Evolutionary conservation across 2,888 invertebrate genomes (phyloP).

Genomic region (Hermaeophaga mercurialis): DNA sequence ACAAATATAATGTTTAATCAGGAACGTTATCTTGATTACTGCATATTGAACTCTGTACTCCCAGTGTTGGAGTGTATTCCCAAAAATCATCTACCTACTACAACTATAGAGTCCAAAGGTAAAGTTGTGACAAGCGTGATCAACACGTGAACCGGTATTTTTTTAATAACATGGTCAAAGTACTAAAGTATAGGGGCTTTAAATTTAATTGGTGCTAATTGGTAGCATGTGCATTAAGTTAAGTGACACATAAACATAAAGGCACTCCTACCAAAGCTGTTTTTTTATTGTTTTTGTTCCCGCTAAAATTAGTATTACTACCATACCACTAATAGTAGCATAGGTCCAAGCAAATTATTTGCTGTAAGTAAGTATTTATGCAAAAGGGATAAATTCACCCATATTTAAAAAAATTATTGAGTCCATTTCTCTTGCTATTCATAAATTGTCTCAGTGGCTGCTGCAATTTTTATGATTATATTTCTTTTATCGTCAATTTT

Average conservation of each 20-base stretch:
- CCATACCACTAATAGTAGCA: neutral
- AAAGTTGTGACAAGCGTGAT: constrained; percentile 6
- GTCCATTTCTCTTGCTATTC: too few relatives aligned
- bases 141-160: constrained; percentile 11
- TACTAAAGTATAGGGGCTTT: neutral
- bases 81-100: constrained; percentile 12
- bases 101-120: constrained; percentile 6
- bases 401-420: too few relatives aligned
- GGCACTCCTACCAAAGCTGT: neutral
- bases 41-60: constrained; percentile 14
- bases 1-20: neutral
- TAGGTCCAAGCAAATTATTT: too few relatives aligned
- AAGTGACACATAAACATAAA: neutral
- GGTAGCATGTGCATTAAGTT: neutral
- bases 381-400: too few relatives aligned
- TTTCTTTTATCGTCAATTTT: too few relatives aligned
- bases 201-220: constrained; percentile 1
- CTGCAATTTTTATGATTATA: too few relatives aligned
- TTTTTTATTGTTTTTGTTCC: constrained; percentile 1
- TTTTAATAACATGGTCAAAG: neutral
- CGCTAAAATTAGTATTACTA: neutral
- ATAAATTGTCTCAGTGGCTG: too few relatives aligned
- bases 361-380: too few relatives aligned
- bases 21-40: constrained; percentile 8
- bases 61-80: constrained; percentile 7